A percentile compares a stretch with the other conserved stretches of the same genome.
These are phyloP conservation scores for Aspidiotus rigidus DNA, from an alignment of 2,888 invertebrate genomes.

Conservation along the genomic window DNA sequence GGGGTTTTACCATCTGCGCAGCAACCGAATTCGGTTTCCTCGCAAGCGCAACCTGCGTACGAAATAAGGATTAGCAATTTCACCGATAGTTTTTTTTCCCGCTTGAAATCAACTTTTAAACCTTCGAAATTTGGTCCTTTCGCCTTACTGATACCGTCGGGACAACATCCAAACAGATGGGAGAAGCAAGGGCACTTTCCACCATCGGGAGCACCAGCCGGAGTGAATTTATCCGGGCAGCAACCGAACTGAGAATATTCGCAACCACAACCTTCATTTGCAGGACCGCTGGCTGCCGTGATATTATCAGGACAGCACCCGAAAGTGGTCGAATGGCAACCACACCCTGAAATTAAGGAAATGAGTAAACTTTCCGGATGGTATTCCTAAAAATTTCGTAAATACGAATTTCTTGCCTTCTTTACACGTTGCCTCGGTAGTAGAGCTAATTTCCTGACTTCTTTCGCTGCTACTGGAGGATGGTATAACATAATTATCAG, in stretches of 20 bases:
- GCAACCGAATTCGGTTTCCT: conserved; percentile 66
- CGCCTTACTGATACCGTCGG: conserved; percentile 67
- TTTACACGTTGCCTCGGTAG: no score
- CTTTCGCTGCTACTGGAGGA: no score
- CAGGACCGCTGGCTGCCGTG: conserved; percentile 67
- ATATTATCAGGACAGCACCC: conserved; percentile 84
- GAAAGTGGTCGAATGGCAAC: conserved; percentile 56
- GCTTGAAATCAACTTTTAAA: conserved; percentile 35
- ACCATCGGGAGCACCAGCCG: conserved; percentile 65
- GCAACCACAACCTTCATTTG: conserved; percentile 74
- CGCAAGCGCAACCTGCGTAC: conserved; percentile 63
- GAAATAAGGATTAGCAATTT: conserved; percentile 4
- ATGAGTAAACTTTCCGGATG: background rate
- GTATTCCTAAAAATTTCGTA: background rate
- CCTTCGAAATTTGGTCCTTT: conserved; percentile 62
- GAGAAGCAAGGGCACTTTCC: conserved; percentile 78
- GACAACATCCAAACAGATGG: conserved; percentile 83
- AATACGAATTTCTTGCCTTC: no score
- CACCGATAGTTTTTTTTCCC: background rate
- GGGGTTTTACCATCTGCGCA: conserved; percentile 74
- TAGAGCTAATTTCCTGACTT: no score
- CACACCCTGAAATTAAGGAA: background rate
- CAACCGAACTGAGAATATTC: conserved; percentile 65
- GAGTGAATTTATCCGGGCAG: conserved; percentile 69
- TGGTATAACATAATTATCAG: no score